phyloP scores from a whole-genome alignment of 2,888 invertebrate species.

The Stomorhina lunata region DNA sequence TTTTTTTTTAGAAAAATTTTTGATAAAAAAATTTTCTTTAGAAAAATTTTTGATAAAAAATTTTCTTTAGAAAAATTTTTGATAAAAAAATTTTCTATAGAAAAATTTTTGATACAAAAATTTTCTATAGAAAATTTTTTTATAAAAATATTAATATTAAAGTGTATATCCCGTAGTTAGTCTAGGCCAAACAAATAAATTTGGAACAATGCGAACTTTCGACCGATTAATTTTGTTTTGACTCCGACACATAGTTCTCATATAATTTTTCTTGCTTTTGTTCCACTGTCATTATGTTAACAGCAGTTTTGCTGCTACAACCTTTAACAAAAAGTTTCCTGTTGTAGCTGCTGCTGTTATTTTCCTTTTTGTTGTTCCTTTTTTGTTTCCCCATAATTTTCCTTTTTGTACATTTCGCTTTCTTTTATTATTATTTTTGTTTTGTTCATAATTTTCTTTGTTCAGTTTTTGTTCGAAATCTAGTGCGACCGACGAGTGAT shows the following conservation, averaged over 20 bases:
- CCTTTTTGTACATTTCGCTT: constrained; percentile 10
- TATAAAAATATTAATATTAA: not conserved
- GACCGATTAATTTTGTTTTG: too few relatives aligned
- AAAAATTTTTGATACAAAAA: not conserved
- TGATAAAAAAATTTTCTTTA: too few relatives aligned
- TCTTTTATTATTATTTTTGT: constrained; percentile 29
- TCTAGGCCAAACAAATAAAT: too few relatives aligned
- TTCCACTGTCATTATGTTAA: constrained; percentile 70
- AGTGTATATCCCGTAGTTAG: too few relatives aligned
- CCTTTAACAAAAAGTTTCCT: constrained; percentile 68
- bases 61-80: too few relatives aligned
- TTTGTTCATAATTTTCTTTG: constrained; percentile 1
- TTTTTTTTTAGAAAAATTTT: too few relatives aligned
- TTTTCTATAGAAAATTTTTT: not conserved
- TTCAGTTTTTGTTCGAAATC: constrained; percentile 29
- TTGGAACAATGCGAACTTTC: too few relatives aligned
- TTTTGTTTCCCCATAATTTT: constrained; percentile 43
- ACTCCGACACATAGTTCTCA: too few relatives aligned
- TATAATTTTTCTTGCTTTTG: constrained; percentile 69
- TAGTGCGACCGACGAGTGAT: constrained; percentile 52
- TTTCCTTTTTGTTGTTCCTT: not conserved
- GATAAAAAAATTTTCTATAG: too few relatives aligned
- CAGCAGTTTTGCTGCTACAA: constrained; percentile 58
- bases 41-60: too few relatives aligned
- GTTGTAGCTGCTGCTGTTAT: constrained; percentile 68